phyloP scores from a whole-genome alignment of 2,888 invertebrate genomes.

The Geotrupes spiniger region DNA sequence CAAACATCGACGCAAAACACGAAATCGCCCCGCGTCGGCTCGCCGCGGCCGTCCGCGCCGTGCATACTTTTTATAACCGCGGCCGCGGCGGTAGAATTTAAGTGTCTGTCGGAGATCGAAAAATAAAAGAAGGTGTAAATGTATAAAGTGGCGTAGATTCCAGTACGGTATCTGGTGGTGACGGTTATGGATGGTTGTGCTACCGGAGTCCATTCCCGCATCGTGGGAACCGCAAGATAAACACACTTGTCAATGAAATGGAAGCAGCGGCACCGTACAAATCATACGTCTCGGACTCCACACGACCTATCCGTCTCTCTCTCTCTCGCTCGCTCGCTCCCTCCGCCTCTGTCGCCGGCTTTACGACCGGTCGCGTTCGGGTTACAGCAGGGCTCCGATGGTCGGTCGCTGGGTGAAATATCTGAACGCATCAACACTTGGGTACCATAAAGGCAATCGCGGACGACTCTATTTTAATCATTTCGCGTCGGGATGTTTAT shows the following conservation, averaged over 20 bases:
- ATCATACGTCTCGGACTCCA: slow-evolving; percentile 30
- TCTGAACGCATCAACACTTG: too few relatives aligned
- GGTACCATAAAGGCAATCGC: not conserved
- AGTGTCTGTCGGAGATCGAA: not conserved
- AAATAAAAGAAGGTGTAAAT: slow-evolving; percentile 26
- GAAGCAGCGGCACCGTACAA: slow-evolving; percentile 28
- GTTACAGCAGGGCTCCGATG: slow-evolving; percentile 1
- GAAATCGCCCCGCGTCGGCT: too few relatives aligned
- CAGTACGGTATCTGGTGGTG: slow-evolving; percentile 32
- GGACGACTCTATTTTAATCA: not conserved
- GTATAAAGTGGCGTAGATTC: slow-evolving; percentile 31
- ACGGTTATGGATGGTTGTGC: slow-evolving; percentile 35
- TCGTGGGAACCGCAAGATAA: slow-evolving; percentile 38
- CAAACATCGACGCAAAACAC: too few relatives aligned
- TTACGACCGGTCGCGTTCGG: too few relatives aligned
- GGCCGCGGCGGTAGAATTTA: too few relatives aligned
- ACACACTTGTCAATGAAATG: slow-evolving; percentile 37
- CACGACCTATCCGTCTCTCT: not conserved
- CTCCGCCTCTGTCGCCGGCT: not conserved
- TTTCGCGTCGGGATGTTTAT: not conserved
- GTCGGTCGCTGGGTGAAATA: not conserved
- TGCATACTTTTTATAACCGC: too few relatives aligned
- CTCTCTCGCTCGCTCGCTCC: not conserved
- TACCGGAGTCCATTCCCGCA: slow-evolving; percentile 34
- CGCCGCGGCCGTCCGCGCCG: too few relatives aligned